A percentile compares a stretch with the other conserved stretches of the same genome.
These are phyloP conservation scores for Nothocercus julius DNA, from an alignment of 2,113 vertebrate genomes.

Conservation along the genomic window DNA sequence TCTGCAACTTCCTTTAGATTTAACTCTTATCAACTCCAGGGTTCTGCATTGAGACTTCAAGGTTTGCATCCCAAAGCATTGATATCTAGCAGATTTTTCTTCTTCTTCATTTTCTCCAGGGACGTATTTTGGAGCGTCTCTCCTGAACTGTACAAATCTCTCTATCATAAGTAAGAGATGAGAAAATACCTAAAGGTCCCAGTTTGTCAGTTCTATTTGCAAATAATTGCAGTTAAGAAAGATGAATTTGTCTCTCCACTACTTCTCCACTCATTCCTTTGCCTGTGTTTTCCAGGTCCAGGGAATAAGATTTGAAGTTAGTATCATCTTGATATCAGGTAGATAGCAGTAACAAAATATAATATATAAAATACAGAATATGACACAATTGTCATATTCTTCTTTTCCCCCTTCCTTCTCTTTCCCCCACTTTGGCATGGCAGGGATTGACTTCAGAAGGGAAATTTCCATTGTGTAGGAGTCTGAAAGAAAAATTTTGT, in stretches of 20 bases:
- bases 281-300: background rate
- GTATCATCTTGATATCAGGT: background rate
- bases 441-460: background rate
- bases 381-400: background rate
- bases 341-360: background rate
- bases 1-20: background rate
- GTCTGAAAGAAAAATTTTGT: background rate
- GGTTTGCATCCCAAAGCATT: background rate
- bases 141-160: too few relatives aligned
- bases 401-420: too few relatives aligned
- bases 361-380: background rate
- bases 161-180: background rate
- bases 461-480: background rate
- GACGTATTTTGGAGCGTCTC: background rate
- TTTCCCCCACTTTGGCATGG: background rate
- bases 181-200: background rate
- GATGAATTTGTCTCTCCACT: background rate
- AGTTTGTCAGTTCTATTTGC: background rate
- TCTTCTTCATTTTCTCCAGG: background rate
- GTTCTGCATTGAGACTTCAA: background rate
- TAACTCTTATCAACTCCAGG: background rate
- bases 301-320: background rate
- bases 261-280: background rate
- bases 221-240: background rate
- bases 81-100: background rate